Percentiles rank a stretch among this genome's conserved stretches.
These are phyloP conservation scores for Holothuria scabra DNA, from an alignment of 53 echinoderm and acorn worm genomes.

Conservation along the genomic window DNA sequence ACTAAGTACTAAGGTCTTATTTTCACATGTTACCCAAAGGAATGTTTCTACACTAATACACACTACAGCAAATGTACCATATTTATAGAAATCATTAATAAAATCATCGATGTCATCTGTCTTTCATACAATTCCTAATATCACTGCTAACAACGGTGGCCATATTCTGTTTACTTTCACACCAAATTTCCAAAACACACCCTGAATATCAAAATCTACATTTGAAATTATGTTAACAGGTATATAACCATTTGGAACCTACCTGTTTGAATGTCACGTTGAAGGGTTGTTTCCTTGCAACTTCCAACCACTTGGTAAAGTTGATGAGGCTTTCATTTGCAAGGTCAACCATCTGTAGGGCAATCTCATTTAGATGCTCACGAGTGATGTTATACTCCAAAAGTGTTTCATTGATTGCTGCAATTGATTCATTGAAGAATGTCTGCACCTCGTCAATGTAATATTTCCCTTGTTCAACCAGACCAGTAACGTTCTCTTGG, in stretches of 20 bases:
- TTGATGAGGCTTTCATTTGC: conserved; percentile 36
- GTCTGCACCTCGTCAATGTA: conserved; percentile 12
- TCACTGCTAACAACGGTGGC: too few species aligned
- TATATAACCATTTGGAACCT: background rate
- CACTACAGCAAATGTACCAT: too few species aligned
- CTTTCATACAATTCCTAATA: too few species aligned
- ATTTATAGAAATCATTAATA: too few species aligned
- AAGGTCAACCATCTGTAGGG: background rate
- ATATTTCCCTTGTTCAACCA: conserved; percentile 27
- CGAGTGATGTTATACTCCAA: conserved; percentile 36
- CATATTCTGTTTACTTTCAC: too few species aligned
- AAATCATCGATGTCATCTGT: too few species aligned
- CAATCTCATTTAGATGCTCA: conserved; percentile 28
- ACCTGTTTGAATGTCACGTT: conserved; percentile 31
- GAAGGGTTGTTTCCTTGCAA: conserved; percentile 27
- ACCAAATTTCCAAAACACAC: too few species aligned
- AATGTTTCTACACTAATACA: too few species aligned
- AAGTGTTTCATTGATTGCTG: conserved; percentile 26
- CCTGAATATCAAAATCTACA: too few species aligned
- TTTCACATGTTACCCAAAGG: too few species aligned
- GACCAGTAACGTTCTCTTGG: conserved; percentile 28
- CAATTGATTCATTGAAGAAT: conserved; percentile 16
- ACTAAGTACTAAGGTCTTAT: too few species aligned
- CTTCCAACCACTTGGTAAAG: conserved; percentile 42
- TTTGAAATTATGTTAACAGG: too few species aligned